Base-by-base conservation (phyloP, 2,888 invertebrate genomes). In the Biston betularia region DNA sequence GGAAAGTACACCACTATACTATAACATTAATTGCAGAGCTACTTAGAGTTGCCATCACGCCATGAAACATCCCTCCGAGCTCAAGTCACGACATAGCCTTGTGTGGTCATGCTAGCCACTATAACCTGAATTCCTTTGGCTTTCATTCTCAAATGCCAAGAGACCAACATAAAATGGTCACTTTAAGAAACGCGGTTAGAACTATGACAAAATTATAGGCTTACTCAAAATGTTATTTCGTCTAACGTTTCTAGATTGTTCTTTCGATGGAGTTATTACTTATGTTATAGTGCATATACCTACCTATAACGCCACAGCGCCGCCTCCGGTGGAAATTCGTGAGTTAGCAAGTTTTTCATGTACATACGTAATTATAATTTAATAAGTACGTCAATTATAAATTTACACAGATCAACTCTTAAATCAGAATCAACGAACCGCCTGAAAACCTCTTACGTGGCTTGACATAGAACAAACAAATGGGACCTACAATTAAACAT, bases 191-290 rank as follows among this genome's bases (percentile, higher is more conserved):
- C 59, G 66, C 58, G 55, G 63, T 69, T 68, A 64, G 70, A 63
- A 63, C 77, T 70, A 80, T 78, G 78, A 82, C 79, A 79, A 89
- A 89, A 89, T 89, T 87, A 88, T 85, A 86, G 84, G 77, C 66
- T 79, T 78, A 68, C 59, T 72, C 86, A 85, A 87, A 87, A 85
- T 81, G 79, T 77, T 82, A 82, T 84, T 87, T 83, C 74, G 70
- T 75, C 75, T 81, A 81, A 79, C 75, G 74, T 80, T 79, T 73
- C 72, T 75, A 75, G 74, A 82, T 81, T 78, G 77, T 72, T 74
- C 68, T 74, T 77, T 78, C 72, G 75, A 83, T 80, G 78, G 79
- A 80, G 79, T 81, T 75, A 81, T 81, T 79, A 78, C 33, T 54
- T n/a, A 42, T 46, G 63, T 63, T 63, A 65, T 45, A 40, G 48